Evolutionary conservation across 2,888 invertebrate genomes (phyloP).

Genomic region (Cheilosia urbana): DNA sequence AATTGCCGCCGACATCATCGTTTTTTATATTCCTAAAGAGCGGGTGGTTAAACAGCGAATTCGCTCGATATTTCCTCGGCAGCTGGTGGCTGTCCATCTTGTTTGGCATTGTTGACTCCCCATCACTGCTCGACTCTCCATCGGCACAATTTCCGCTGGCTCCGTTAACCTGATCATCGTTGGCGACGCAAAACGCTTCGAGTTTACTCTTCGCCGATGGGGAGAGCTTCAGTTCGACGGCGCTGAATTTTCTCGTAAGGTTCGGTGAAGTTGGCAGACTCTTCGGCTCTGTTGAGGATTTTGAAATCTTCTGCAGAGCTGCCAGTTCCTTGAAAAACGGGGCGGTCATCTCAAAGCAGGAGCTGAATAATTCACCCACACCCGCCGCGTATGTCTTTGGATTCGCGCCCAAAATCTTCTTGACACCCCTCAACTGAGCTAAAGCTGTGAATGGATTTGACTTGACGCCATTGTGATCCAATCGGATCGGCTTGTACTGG

Average conservation of each 20-base stretch:
- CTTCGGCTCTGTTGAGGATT: conserved; percentile 82
- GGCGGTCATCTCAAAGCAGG: conserved; percentile 91
- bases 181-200: conserved; percentile 76
- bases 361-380: conserved; percentile 88
- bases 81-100: conserved; percentile 61
- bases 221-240: conserved; percentile 80
- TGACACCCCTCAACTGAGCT: conserved; percentile 91
- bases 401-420: conserved; percentile 90
- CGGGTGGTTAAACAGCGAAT: conserved; percentile 86
- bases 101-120: conserved; percentile 69
- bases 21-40: conserved; percentile 82
- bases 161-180: conserved; percentile 79
- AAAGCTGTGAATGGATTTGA: conserved; percentile 90
- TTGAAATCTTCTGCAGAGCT: conserved; percentile 79
- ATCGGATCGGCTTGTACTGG: conserved; percentile 88
- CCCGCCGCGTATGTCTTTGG: conserved; percentile 84
- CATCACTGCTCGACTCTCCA: conserved; percentile 83
- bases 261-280: conserved; percentile 85
- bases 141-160: conserved; percentile 82
- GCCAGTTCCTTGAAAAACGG: conserved; percentile 85
- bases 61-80: conserved; percentile 84
- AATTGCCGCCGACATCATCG: conserved; percentile 77
- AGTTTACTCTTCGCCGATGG: conserved; percentile 68
- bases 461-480: conserved; percentile 83
- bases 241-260: conserved; percentile 82